These are phyloP conservation scores for Apis laboriosa DNA, from an alignment of 1,140 invertebrate species.

Conservation along the genomic window DNA sequence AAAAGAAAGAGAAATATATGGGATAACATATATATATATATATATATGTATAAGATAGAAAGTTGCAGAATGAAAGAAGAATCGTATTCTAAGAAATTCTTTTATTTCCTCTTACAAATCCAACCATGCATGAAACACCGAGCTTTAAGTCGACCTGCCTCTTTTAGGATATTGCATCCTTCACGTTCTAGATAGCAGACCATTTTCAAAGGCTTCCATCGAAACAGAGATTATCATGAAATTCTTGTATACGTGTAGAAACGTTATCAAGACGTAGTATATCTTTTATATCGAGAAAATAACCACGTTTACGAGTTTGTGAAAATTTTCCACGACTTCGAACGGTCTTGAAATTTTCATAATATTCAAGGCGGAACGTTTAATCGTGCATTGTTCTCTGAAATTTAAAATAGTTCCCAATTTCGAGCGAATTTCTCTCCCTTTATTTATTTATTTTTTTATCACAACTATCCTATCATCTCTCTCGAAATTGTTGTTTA, in stretches of 20 bases:
- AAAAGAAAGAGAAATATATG: background rate
- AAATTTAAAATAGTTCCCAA: background rate
- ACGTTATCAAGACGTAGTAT: background rate
- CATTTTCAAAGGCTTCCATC: conserved; percentile 12
- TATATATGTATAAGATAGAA: background rate
- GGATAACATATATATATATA: background rate
- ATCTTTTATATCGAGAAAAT: background rate
- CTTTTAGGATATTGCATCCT: conserved; percentile 31
- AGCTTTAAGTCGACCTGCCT: conserved; percentile 21
- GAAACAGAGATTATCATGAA: conserved; percentile 10
- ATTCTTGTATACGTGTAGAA: background rate
- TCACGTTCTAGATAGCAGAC: background rate
- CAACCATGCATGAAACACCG: conserved; percentile 37
- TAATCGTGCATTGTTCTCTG: background rate
- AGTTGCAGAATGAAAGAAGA: background rate
- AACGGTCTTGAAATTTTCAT: background rate
- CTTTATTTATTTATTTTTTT: background rate
- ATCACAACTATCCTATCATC: background rate
- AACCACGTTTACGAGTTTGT: background rate
- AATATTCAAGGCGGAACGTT: background rate
- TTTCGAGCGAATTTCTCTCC: background rate
- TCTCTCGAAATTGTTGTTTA: background rate
- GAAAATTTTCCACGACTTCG: background rate
- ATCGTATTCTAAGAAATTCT: background rate
- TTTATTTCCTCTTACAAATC: background rate